Evolutionary conservation across 2,888 invertebrate species (phyloP), one percentile per base, ranked within the genome.

Genomic region (Apeira syringaria): DNA sequence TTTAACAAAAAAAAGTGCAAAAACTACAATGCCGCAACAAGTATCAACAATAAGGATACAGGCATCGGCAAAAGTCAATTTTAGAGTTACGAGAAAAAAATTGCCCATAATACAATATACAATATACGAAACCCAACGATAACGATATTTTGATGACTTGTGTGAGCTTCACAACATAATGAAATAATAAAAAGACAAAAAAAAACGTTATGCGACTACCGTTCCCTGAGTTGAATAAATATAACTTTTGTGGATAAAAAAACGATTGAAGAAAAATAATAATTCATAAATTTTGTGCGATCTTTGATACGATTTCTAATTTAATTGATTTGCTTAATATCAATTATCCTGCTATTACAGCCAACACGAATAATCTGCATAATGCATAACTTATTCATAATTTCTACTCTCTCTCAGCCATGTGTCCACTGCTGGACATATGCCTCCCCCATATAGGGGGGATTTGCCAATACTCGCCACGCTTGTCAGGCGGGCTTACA

Each of bases 121-220:
- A 56, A 61, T 74, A 74, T 74, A 63, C 54, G 56, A 61, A 47
- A 44, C 56, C 64, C 56, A 56, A 66, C 80, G n/a, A n/a, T 87
- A 87, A 87, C 84, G 87, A 87, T 78, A 71, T 81, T 85, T 85
- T 87, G 87, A 87, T 87, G 84, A 81, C 72, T 74, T 67, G 64
- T 51, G 50, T 64, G 70, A 59, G 63, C 72, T 65, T 60, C 59
- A 56, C 62, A 68, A 73, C 68, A 74, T 81, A 79, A 85, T 82
- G 76, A 83, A 83, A 84, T 77, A 74, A 79, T 68, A 80, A 77
- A 69, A 73, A 65, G 57, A 66, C 56, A 65, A 73, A 68, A 69
- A 64, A 61, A 58, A 62, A 57, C 59, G 8, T 6, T 64, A 64
- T 57, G 61, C 68, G 68, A 64, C 74, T 73, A 64, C 73, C 65